phyloP scores from a whole-genome alignment of 2,888 invertebrate species.

The Callinectes sapidus region DNA sequence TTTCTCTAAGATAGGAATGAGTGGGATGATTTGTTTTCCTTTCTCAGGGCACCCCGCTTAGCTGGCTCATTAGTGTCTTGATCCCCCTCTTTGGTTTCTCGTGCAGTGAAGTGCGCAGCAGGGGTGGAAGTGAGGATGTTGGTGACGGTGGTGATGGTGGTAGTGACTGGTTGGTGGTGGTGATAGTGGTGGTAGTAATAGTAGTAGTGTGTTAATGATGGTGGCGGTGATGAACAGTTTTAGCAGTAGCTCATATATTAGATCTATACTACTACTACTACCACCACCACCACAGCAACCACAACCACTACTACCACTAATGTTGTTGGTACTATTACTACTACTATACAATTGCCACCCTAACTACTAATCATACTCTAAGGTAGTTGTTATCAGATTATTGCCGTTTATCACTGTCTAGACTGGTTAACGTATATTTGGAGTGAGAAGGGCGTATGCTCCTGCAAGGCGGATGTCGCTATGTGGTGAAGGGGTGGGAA shows the following conservation, averaged over 20 bases:
- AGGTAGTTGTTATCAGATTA: conserved; percentile 17
- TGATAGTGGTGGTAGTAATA: background rate
- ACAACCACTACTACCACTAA: background rate
- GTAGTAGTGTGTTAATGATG: background rate
- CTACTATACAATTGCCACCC: background rate
- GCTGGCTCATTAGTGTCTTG: background rate
- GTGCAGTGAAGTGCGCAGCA: background rate
- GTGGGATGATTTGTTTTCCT: background rate
- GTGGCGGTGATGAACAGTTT: background rate
- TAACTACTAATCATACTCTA: background rate
- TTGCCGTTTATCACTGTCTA: background rate
- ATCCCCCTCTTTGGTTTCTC: background rate
- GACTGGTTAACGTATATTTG: background rate
- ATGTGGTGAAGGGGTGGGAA: background rate
- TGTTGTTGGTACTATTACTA: background rate
- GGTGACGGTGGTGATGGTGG: background rate
- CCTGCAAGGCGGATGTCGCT: background rate
- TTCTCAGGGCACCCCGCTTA: background rate
- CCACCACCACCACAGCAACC: background rate
- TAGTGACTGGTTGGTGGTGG: background rate
- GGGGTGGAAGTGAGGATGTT: background rate
- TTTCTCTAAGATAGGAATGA: background rate
- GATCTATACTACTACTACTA: background rate
- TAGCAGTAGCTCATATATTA: background rate
- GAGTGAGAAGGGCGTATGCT: background rate